These are phyloP conservation scores for Calephelis nemesis DNA, from an alignment of 1,140 invertebrate genomes.

Conservation along the genomic window DNA sequence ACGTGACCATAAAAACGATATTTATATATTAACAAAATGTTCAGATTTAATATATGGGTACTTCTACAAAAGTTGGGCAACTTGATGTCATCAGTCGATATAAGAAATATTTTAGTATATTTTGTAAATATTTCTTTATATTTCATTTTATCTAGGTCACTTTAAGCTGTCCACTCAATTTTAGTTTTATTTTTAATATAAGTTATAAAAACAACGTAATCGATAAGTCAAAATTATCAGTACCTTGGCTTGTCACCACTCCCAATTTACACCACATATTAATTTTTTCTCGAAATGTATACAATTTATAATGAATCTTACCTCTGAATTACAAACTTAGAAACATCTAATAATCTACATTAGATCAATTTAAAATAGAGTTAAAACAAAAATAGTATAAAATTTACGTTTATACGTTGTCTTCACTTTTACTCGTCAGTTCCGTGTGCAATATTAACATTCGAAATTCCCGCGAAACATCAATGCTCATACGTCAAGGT, in stretches of 20 bases:
- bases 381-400: constrained; percentile 16
- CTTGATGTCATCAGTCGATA: constrained; percentile 26
- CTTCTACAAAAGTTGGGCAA: constrained; percentile 24
- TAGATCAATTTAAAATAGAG: constrained; percentile 2
- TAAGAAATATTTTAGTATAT: constrained; percentile 3
- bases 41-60: constrained; percentile 17
- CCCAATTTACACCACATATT: constrained; percentile 20
- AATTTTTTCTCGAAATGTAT: constrained; percentile 15
- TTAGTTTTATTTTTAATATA: constrained; percentile 23
- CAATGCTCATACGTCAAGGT: constrained; percentile 1
- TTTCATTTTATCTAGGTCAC: not conserved
- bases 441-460: constrained; percentile 25
- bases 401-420: constrained; percentile 20
- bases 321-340: constrained; percentile 20
- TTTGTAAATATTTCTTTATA: constrained; percentile 15
- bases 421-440: constrained; percentile 24
- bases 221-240: constrained; percentile 25
- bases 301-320: constrained; percentile 22
- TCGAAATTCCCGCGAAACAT: constrained; percentile 23
- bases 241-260: constrained; percentile 21
- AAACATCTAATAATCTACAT: constrained; percentile 18
- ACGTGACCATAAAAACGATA: too few species aligned
- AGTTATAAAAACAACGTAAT: constrained; percentile 25
- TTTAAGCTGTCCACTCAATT: constrained; percentile 13
- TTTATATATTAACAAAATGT: too few species aligned